Conservation (phyloP, 1,140 invertebrate species). For the Xylocopa sonorina region DNA sequence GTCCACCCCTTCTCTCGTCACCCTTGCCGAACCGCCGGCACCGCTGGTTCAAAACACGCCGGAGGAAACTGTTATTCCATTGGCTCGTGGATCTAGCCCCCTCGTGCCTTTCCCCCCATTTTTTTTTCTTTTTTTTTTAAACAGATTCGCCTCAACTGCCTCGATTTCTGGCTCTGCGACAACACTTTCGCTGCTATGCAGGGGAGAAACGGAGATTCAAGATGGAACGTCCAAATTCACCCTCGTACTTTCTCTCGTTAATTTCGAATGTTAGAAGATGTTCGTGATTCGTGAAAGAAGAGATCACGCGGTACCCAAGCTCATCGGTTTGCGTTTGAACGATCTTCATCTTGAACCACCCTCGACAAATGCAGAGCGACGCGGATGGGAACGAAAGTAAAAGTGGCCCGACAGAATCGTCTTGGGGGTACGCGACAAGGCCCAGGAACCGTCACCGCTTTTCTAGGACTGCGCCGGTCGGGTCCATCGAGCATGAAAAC, state of each 20-base stretch:
- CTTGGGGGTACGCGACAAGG: neutral
- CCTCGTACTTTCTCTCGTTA: too few species aligned
- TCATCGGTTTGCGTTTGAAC: too few species aligned
- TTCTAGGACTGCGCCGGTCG: neutral
- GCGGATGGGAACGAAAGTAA: neutral
- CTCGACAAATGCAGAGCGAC: too few species aligned
- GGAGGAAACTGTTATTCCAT: constrained; percentile 79
- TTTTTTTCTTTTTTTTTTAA: constrained; percentile 44
- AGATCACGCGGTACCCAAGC: neutral
- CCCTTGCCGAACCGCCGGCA: constrained; percentile 69
- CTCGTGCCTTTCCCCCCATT: constrained; percentile 59
- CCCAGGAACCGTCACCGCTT: neutral
- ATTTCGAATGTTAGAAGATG: too few species aligned
- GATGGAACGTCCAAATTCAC: too few species aligned
- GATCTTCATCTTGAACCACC: too few species aligned
- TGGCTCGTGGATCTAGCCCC: constrained; percentile 69
- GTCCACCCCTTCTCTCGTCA: constrained; percentile 79
- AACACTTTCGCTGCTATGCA: constrained; percentile 54
- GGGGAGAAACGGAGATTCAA: too few species aligned
- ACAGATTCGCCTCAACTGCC: constrained; percentile 36
- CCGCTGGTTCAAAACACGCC: constrained; percentile 74
- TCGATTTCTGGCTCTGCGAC: constrained; percentile 31
- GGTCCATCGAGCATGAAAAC: constrained; percentile 51
- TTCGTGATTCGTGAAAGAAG: too few species aligned
- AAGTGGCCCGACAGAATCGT: neutral